Evolutionary conservation across 2,797 vertebrate species (phyloP).

Genomic region (Eurystomus glaucurus): DNA sequence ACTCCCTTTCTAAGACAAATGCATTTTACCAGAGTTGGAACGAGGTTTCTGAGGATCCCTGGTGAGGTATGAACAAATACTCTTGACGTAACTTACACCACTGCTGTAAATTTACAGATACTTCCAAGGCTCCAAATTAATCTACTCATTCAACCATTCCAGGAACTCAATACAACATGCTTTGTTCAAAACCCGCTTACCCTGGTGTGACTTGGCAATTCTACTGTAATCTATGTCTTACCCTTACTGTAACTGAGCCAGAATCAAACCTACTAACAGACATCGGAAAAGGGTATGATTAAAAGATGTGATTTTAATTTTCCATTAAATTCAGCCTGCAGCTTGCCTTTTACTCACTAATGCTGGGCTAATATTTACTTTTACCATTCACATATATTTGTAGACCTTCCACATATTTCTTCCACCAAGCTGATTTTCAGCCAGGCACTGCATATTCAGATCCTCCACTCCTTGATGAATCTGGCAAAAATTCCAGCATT

Average conservation of each 20-base stretch:
- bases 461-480: background rate
- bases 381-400: background rate
- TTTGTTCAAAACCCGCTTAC: background rate
- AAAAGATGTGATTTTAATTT: background rate
- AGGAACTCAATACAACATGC: background rate
- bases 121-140: background rate
- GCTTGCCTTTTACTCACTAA: background rate
- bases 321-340: background rate
- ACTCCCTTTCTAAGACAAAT: background rate
- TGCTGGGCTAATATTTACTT: slow-evolving; percentile 7
- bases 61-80: background rate
- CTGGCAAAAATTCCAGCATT: slow-evolving; percentile 10
- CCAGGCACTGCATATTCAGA: slow-evolving; percentile 1
- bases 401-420: background rate
- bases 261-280: background rate
- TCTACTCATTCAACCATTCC: background rate
- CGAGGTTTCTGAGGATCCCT: background rate
- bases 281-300: background rate
- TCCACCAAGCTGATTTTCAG: background rate
- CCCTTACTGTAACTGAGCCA: background rate
- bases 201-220: background rate
- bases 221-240: background rate
- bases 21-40: background rate
- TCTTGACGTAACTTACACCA: background rate
- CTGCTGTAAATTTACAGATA: background rate